These are phyloP conservation scores for Mantis religiosa DNA, from an alignment of 2,888 invertebrate species.

Conservation along the genomic window DNA sequence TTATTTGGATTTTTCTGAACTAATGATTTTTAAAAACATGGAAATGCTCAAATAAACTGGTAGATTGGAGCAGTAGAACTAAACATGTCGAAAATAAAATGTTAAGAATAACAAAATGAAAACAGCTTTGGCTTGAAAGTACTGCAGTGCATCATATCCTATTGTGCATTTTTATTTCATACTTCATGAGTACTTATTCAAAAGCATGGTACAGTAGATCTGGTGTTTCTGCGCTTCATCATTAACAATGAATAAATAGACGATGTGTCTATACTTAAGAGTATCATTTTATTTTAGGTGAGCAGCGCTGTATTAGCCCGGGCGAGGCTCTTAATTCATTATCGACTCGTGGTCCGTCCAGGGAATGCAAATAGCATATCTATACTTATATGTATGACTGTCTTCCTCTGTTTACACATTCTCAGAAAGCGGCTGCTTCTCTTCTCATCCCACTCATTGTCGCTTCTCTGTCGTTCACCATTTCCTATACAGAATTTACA, in stretches of 20 bases:
- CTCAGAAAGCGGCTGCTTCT: not conserved
- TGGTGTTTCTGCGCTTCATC: not conserved
- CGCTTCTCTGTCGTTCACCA: not conserved
- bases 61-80: no score
- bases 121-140: no score
- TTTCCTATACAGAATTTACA: not conserved
- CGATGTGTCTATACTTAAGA: not conserved
- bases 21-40: no score
- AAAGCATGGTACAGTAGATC: no score
- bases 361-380: not conserved
- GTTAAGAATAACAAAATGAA: no score
- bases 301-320: not conserved
- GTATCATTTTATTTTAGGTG: not conserved
- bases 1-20: no score
- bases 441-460: not conserved
- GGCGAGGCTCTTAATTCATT: not conserved
- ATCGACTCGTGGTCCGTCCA: not conserved
- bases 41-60: no score
- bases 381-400: not conserved
- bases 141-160: no score
- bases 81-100: no score
- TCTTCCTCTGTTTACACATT: not conserved
- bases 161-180: no score
- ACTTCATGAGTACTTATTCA: no score
- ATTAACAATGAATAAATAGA: not conserved